A percentile compares a stretch with the other conserved stretches of the same genome.
These are phyloP conservation scores for Lymantria monacha DNA, from an alignment of 2,888 invertebrate species.

Conservation along the genomic window DNA sequence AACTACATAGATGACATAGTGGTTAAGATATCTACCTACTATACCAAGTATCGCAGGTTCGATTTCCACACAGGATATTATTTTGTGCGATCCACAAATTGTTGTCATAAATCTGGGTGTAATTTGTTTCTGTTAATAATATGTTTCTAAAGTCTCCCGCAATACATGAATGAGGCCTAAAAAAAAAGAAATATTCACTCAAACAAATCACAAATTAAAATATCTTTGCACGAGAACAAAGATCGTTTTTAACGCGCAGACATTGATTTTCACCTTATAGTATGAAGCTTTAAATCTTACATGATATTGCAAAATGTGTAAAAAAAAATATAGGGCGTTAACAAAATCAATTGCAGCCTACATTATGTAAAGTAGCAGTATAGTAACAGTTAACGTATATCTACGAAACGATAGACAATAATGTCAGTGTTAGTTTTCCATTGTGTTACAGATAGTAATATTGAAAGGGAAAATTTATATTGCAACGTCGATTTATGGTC, in stretches of 20 bases:
- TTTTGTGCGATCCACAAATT: no score
- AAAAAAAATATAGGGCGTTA: conserved; percentile 21
- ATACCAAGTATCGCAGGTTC: no score
- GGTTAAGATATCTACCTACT: no score
- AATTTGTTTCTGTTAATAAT: no score
- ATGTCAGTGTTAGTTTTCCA: conserved; percentile 4
- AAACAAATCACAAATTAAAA: background rate
- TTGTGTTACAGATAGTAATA: conserved; percentile 20
- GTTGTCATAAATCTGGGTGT: no score
- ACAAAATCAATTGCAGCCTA: conserved; percentile 25
- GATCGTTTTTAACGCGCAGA: background rate
- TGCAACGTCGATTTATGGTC: conserved; percentile 13
- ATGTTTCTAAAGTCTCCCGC: no score
- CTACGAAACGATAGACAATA: conserved; percentile 13
- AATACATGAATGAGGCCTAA: no score
- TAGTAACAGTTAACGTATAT: conserved; percentile 1
- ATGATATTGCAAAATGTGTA: background rate
- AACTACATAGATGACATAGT: no score
- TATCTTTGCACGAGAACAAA: background rate
- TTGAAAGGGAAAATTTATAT: conserved; percentile 18
- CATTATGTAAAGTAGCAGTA: conserved; percentile 20
- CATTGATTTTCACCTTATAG: background rate
- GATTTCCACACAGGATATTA: no score
- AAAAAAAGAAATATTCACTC: no score
- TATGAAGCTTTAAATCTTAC: background rate